Conservation (phyloP, 2,888 invertebrate genomes). For the Rhingia rostrata region DNA sequence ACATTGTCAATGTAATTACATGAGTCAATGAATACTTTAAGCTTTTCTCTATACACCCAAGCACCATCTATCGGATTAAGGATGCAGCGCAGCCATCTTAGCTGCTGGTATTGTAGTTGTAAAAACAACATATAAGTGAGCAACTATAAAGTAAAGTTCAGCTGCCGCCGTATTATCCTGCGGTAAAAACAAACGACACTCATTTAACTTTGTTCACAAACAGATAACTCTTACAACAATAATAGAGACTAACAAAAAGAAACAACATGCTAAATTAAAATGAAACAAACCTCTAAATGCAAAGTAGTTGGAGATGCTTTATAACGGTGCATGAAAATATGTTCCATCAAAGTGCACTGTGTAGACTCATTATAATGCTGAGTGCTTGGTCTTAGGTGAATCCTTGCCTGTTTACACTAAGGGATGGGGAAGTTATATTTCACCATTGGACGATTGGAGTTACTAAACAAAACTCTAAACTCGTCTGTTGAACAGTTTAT, state of each 20-base stretch:
- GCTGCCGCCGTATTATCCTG: slow-evolving; percentile 10
- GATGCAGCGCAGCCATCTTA: no score
- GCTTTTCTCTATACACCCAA: no score
- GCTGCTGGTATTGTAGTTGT: no score
- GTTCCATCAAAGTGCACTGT: slow-evolving; percentile 43
- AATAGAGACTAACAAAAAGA: slow-evolving; percentile 15
- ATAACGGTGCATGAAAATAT: slow-evolving; percentile 49
- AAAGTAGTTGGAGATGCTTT: slow-evolving; percentile 43
- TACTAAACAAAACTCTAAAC: slow-evolving; percentile 31
- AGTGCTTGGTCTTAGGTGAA: slow-evolving; percentile 38
- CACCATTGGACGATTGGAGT: slow-evolving; percentile 24
- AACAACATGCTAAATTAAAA: slow-evolving; percentile 25
- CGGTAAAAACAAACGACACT: slow-evolving; percentile 9
- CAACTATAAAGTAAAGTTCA: slow-evolving; percentile 25
- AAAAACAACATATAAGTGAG: background rate
- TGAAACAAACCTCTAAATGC: slow-evolving; percentile 52
- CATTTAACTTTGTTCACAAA: slow-evolving; percentile 51
- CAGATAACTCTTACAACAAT: slow-evolving; percentile 3
- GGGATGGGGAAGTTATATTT: background rate
- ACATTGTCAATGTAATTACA: no score
- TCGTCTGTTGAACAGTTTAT: slow-evolving; percentile 47
- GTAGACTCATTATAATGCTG: slow-evolving; percentile 43
- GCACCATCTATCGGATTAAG: no score
- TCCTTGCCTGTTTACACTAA: slow-evolving; percentile 19
- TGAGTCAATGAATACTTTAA: no score